Evolutionary conservation across 2,113 vertebrate species (phyloP).

Genomic region (Euleptes europaea): DNA sequence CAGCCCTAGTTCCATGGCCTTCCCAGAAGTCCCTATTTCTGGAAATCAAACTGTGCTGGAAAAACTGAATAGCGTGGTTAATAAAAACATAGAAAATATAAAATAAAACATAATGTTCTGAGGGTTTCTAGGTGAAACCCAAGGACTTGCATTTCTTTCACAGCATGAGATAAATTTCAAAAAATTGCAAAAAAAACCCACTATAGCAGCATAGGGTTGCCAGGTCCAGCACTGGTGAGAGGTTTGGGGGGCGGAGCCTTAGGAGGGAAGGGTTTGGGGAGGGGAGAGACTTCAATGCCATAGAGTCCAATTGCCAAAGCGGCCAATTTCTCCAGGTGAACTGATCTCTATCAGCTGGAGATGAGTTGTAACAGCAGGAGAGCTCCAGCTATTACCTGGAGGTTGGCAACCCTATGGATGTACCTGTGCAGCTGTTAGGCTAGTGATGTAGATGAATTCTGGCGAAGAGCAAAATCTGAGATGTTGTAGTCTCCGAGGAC

Average conservation of each 20-base stretch:
- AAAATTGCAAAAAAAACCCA: too few relatives aligned
- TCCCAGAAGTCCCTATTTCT: conserved; percentile 40
- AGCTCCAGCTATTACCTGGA: too few relatives aligned
- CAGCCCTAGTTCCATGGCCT: conserved; percentile 43
- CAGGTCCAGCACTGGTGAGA: too few relatives aligned
- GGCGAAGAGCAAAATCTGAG: background rate
- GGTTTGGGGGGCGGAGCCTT: too few relatives aligned
- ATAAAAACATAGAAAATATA: conserved; percentile 33
- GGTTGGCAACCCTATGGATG: too few relatives aligned
- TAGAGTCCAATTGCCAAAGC: too few relatives aligned
- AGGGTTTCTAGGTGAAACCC: conserved; percentile 23
- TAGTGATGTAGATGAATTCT: background rate
- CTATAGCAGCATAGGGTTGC: too few relatives aligned
- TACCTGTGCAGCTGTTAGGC: background rate
- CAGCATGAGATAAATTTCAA: conserved; percentile 13
- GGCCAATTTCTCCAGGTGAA: too few relatives aligned
- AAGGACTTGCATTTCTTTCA: conserved; percentile 29
- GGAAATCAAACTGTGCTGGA: conserved; percentile 29
- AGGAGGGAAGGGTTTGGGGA: too few relatives aligned
- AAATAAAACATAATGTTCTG: conserved; percentile 31
- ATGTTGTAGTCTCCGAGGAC: background rate
- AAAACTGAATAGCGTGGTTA: conserved; percentile 40
- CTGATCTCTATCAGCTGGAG: too few relatives aligned
- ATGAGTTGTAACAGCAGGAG: too few relatives aligned
- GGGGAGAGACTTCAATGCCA: too few relatives aligned